A percentile compares a stretch with the other conserved stretches of the same genome.
Conservation (phyloP, 2,888 invertebrate species). For the Neoaliturus tenellus region DNA sequence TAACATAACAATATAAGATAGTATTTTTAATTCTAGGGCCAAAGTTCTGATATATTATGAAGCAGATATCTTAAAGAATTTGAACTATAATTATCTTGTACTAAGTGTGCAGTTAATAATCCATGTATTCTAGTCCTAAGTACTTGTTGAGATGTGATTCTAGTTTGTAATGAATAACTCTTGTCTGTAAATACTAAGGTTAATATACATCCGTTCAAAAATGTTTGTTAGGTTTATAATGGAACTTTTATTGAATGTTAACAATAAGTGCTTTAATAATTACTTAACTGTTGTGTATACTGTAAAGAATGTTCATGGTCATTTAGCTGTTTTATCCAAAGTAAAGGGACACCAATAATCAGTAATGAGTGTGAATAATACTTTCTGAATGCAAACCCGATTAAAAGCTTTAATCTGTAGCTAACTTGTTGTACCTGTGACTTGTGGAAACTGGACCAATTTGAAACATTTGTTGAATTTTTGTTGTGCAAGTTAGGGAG, state of each 20-base stretch:
- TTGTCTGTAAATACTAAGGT: background rate
- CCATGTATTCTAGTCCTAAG: background rate
- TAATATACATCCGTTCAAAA: background rate
- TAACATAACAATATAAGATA: no score
- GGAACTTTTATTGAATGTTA: conserved; percentile 28
- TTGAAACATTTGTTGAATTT: no score
- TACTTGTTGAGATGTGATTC: conserved; percentile 15
- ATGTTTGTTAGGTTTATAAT: background rate
- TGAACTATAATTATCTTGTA: background rate
- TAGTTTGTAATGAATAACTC: background rate
- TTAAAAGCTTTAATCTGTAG: background rate
- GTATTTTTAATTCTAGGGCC: no score
- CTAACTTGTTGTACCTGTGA: no score
- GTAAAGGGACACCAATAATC: conserved; percentile 7
- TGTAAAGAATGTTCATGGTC: conserved; percentile 15
- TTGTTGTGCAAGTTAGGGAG: no score
- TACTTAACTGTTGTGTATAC: background rate
- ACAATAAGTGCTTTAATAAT: conserved; percentile 46
- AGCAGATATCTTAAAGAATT: background rate
- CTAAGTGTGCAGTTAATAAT: background rate
- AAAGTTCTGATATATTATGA: no score
- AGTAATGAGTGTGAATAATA: background rate
- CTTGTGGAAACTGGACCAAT: no score
- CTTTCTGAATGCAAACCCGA: background rate
- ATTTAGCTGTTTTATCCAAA: conserved; percentile 1